Conservation (phyloP, 2,888 invertebrate species). For the Spodoptera littoralis region DNA sequence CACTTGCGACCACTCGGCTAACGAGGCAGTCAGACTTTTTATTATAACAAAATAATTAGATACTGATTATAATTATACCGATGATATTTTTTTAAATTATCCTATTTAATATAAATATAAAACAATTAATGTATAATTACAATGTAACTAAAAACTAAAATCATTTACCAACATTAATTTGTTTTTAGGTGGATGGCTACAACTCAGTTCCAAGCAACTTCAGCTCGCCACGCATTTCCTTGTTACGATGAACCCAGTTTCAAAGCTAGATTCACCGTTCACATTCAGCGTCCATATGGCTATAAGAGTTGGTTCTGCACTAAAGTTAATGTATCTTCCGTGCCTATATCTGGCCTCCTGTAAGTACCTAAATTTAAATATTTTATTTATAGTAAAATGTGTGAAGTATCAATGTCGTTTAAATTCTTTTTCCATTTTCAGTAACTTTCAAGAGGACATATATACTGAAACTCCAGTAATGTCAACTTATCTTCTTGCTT, state of each 20-base stretch:
- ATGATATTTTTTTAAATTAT: too few relatives aligned
- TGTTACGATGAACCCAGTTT: constrained; percentile 95
- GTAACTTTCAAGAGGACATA: constrained; percentile 71
- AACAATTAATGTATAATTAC: too few relatives aligned
- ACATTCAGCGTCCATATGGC: constrained; percentile 88
- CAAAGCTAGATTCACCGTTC: constrained; percentile 93
- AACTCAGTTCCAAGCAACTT: constrained; percentile 91
- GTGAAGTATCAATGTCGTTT: too few relatives aligned
- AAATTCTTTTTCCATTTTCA: constrained; percentile 45
- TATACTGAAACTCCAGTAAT: constrained; percentile 81
- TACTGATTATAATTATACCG: too few relatives aligned
- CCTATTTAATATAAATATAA: too few relatives aligned
- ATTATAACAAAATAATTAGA: too few relatives aligned
- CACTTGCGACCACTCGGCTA: too few relatives aligned
- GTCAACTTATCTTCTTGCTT: constrained; percentile 92
- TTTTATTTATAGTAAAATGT: neutral
- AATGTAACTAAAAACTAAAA: too few relatives aligned
- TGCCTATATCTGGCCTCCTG: too few relatives aligned
- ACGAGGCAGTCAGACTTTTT: too few relatives aligned
- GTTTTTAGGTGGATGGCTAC: constrained; percentile 88
- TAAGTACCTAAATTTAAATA: constrained; percentile 47
- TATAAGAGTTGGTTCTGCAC: constrained; percentile 89
- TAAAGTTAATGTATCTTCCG: constrained; percentile 72
- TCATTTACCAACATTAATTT: too few relatives aligned
- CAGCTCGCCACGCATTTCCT: constrained; percentile 92